Conservation (phyloP, 1,140 invertebrate species). For the Nasonia vitripennis region DNA sequence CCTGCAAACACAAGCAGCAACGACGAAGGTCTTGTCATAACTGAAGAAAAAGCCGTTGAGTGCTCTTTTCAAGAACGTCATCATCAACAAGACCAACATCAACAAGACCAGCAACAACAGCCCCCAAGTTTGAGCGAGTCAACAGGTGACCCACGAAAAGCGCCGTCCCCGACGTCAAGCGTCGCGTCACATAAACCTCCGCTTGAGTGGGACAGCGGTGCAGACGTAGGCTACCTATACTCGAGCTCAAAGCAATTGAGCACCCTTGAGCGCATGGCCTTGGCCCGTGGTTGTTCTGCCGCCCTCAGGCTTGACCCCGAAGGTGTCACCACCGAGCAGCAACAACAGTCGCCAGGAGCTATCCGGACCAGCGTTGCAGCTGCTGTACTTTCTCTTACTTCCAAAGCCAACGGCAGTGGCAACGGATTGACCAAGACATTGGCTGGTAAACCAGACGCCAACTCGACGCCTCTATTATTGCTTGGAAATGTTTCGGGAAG, state of each 20-base stretch:
- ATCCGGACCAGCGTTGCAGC: not conserved
- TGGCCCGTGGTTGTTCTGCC: slow-evolving; percentile 67
- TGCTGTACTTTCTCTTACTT: slow-evolving; percentile 1
- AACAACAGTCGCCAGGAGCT: slow-evolving; percentile 30
- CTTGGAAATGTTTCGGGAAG: slow-evolving; percentile 61
- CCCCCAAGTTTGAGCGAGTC: not conserved
- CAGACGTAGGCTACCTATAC: slow-evolving; percentile 82
- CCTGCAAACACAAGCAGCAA: not conserved
- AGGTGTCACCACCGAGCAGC: slow-evolving; percentile 66
- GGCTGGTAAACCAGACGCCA: slow-evolving; percentile 61
- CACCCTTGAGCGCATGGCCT: slow-evolving; percentile 78
- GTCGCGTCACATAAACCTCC: slow-evolving; percentile 79
- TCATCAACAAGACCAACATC: not conserved
- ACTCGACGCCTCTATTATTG: slow-evolving; percentile 65
- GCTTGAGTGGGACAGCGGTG: slow-evolving; percentile 86
- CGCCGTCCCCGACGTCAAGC: slow-evolving; percentile 79
- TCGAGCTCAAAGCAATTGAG: slow-evolving; percentile 66
- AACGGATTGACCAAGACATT: not conserved
- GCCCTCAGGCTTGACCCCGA: slow-evolving; percentile 71
- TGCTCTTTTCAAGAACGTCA: not conserved
- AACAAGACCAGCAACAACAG: not conserved
- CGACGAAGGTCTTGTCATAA: slow-evolving; percentile 32
- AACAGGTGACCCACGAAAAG: slow-evolving; percentile 55
- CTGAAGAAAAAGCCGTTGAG: not conserved
- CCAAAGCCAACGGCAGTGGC: not conserved